Conservation (phyloP, 2,888 invertebrate genomes). For the Crepidodera aurea region DNA sequence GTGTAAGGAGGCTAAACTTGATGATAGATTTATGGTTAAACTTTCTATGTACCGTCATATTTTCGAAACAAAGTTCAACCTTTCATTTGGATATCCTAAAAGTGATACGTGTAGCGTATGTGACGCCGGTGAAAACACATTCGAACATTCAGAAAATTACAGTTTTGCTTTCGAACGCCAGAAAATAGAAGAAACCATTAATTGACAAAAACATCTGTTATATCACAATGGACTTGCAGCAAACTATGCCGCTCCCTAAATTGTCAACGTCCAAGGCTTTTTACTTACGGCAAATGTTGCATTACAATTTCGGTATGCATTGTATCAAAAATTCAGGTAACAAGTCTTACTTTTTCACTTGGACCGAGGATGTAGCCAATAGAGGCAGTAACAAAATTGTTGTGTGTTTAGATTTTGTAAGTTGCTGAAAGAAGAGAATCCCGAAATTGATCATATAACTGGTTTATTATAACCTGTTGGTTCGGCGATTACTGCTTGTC, state of each 20-base stretch:
- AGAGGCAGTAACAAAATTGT: background rate
- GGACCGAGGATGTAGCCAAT: background rate
- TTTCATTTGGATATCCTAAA: conserved; percentile 21
- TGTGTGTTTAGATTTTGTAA: conserved; percentile 20
- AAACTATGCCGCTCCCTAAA: conserved; percentile 12
- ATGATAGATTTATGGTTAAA: conserved; percentile 11
- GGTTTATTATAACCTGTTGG: conserved; percentile 43
- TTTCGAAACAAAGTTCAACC: conserved; percentile 24
- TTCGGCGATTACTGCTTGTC: conserved; percentile 50
- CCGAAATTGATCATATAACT: conserved; percentile 36
- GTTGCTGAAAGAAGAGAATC: conserved; percentile 14
- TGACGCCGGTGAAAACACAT: conserved; percentile 14
- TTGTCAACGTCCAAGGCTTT: conserved; percentile 14
- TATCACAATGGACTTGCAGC: conserved; percentile 6
- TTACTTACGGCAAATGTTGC: conserved; percentile 9
- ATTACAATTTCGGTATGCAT: conserved; percentile 15
- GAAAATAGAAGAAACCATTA: background rate
- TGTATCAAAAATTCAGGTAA: background rate
- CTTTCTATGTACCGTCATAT: conserved; percentile 16
- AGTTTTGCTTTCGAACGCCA: background rate
- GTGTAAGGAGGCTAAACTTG: conserved; percentile 15
- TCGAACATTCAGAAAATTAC: conserved; percentile 6
- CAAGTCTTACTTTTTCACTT: background rate
- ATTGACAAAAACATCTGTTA: background rate
- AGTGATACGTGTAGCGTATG: conserved; percentile 24